Conservation (phyloP, 2,797 vertebrate species). For the Diplodus puntazzo region DNA sequence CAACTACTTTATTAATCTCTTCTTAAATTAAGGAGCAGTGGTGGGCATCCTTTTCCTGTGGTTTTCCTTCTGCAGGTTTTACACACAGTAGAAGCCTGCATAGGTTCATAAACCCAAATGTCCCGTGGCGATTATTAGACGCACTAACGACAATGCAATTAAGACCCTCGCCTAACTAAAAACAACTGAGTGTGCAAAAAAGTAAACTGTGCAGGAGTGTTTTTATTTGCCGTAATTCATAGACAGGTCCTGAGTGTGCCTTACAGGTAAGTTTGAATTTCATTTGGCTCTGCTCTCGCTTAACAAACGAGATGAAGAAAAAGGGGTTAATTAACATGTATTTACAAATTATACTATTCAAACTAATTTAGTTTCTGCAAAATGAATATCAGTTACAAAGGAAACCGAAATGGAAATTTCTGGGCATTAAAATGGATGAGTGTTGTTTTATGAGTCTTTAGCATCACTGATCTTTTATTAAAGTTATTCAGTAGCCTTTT, state of each 20-base stretch:
- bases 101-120: slow-evolving; percentile 82
- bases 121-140: slow-evolving; percentile 84
- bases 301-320: slow-evolving; percentile 66
- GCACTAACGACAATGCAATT: slow-evolving; percentile 84
- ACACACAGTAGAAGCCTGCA: slow-evolving; percentile 69
- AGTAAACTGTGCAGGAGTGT: slow-evolving; percentile 77
- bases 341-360: slow-evolving; percentile 86
- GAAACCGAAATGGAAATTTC: slow-evolving; percentile 76
- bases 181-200: slow-evolving; percentile 85
- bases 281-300: slow-evolving; percentile 74
- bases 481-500: slow-evolving; percentile 72
- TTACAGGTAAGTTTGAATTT: slow-evolving; percentile 86
- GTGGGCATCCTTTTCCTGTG: slow-evolving; percentile 81
- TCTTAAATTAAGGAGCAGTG: slow-evolving; percentile 82
- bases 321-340: slow-evolving; percentile 83
- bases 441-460: slow-evolving; percentile 81
- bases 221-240: slow-evolving; percentile 81
- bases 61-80: slow-evolving; percentile 78
- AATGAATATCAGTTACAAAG: slow-evolving; percentile 82
- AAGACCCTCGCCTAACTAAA: slow-evolving; percentile 76
- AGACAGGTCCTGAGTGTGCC: slow-evolving; percentile 75
- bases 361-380: slow-evolving; percentile 81
- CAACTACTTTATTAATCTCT: slow-evolving; percentile 86
- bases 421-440: slow-evolving; percentile 83
- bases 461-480: slow-evolving; percentile 79